Conservation (phyloP, 2,797 vertebrate species). For the Chaetodon trifasciatus region DNA sequence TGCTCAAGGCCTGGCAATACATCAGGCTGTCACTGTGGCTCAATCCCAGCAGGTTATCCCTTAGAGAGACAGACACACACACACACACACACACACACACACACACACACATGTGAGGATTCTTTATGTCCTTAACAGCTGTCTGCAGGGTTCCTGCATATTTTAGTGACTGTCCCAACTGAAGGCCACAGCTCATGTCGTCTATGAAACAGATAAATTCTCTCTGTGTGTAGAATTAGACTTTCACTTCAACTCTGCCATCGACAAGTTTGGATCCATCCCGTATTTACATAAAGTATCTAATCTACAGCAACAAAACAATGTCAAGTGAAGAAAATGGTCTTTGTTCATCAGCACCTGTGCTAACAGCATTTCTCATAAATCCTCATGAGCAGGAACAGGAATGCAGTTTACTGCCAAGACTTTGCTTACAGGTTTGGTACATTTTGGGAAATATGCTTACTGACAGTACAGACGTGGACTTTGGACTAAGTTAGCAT, state of each 20-base stretch:
- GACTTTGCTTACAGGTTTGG: not conserved
- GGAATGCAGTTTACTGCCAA: not conserved
- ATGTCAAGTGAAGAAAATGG: not conserved
- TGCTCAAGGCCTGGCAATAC: conserved; percentile 64
- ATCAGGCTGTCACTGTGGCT: conserved; percentile 65
- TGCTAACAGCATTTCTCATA: not conserved
- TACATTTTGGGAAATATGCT: not conserved
- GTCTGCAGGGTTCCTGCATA: conserved; percentile 42
- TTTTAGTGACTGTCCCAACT: conserved; percentile 18
- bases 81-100: conserved; percentile 1
- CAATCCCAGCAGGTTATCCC: conserved; percentile 39
- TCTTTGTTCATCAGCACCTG: not conserved
- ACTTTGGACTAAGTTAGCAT: no score
- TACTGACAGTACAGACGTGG: not conserved
- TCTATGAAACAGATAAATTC: not conserved
- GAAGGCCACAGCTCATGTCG: not conserved
- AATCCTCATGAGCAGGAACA: not conserved
- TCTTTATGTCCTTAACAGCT: conserved; percentile 66
- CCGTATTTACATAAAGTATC: not conserved
- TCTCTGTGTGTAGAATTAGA: not conserved
- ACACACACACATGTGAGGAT: conserved; percentile 12
- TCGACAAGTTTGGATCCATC: not conserved
- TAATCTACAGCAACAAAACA: not conserved
- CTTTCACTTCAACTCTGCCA: not conserved
- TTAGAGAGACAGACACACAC: conserved; percentile 13